Percentiles rank a stretch among this genome's conserved stretches.
phyloP scores from a whole-genome alignment of 2,113 vertebrate species.

The Mungos mungo region DNA sequence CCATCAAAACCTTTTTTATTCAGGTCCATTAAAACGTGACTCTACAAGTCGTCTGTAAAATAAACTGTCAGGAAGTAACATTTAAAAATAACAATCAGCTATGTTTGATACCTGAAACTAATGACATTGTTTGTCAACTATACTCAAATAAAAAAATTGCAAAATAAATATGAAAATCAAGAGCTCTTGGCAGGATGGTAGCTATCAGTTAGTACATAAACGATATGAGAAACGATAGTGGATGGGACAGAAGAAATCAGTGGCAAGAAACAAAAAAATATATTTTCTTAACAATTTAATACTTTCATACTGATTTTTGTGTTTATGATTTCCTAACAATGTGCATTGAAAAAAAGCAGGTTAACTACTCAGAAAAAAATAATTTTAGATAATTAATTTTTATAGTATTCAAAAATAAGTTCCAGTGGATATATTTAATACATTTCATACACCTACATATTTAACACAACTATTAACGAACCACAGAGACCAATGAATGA shows the following conservation, averaged over 20 bases:
- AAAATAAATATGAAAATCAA: neutral
- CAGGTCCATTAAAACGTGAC: neutral
- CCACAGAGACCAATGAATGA: no score
- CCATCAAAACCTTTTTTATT: neutral
- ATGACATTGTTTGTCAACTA: neutral
- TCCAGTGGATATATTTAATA: neutral
- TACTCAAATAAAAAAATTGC: neutral
- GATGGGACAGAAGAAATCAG: neutral
- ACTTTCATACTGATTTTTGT: neutral
- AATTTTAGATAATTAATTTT: neutral
- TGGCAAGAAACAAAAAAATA: neutral
- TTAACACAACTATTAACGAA: neutral
- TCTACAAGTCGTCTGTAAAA: neutral
- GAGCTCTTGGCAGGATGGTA: neutral
- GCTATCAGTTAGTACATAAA: neutral
- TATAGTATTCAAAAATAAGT: neutral
- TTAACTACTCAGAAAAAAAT: neutral
- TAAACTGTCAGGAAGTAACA: neutral
- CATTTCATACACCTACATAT: neutral
- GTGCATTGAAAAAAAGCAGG: neutral
- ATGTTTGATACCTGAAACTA: neutral
- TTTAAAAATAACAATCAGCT: neutral
- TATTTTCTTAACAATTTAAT: neutral
- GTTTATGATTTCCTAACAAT: neutral
- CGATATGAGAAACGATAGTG: neutral